These are phyloP conservation scores for Sthenelais limicola DNA, from an alignment of 2,888 invertebrate species.

Conservation along the genomic window DNA sequence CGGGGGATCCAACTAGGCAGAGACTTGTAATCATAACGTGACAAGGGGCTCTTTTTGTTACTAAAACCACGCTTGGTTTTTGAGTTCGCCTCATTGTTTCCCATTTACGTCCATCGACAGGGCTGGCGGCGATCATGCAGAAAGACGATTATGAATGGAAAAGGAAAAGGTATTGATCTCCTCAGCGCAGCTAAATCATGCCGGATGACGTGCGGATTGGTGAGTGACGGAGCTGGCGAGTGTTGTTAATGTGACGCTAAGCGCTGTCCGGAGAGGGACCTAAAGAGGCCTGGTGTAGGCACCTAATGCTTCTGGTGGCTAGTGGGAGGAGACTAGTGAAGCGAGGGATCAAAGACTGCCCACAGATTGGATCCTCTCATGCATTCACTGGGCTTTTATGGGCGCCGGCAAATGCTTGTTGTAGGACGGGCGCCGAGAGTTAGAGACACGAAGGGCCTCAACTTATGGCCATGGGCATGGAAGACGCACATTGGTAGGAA, in stretches of 20 bases:
- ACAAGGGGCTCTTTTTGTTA: too few species aligned
- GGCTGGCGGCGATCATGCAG: slow-evolving; percentile 5
- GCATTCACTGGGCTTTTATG: too few species aligned
- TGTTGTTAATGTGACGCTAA: slow-evolving; percentile 34
- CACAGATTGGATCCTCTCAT: slow-evolving; percentile 22
- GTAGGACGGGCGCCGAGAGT: too few species aligned
- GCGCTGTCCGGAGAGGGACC: too few species aligned
- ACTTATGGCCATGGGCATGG: too few species aligned
- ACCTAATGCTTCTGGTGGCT: too few species aligned
- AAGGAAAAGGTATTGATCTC: slow-evolving; percentile 11
- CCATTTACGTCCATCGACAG: slow-evolving; percentile 4
- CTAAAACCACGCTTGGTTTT: too few species aligned
- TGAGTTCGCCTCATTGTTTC: slow-evolving; percentile 7
- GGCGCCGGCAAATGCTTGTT: too few species aligned
- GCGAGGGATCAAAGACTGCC: slow-evolving; percentile 2
- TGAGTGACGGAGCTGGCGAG: slow-evolving; percentile 9
- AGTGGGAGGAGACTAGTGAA: not conserved
- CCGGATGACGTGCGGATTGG: slow-evolving; percentile 12
- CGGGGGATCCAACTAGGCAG: too few species aligned
- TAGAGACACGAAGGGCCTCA: too few species aligned
- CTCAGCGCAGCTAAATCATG: not conserved
- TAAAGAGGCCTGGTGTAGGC: too few species aligned
- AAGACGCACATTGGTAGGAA: too few species aligned
- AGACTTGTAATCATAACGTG: not conserved
- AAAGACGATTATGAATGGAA: slow-evolving; percentile 15